phyloP scores from a whole-genome alignment of 1,140 invertebrate species.

The Trichoplusia ni region DNA sequence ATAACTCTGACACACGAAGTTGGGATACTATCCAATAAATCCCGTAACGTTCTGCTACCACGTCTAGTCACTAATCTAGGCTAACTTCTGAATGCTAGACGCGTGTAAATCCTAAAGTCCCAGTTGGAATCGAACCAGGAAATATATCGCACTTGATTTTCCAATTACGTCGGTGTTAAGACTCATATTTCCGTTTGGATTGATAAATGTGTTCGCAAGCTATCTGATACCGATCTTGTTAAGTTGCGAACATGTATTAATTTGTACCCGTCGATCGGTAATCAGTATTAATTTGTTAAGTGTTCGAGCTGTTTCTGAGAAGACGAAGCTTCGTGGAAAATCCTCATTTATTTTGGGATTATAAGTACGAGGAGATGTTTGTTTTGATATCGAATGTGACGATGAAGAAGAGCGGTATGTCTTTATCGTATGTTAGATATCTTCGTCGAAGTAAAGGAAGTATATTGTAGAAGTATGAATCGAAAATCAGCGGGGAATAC shows the following conservation, averaged over 20 bases:
- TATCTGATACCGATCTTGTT: conserved; percentile 26
- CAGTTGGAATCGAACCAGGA: conserved; percentile 35
- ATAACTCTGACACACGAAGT: conserved; percentile 7
- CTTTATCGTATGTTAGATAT: too few species aligned
- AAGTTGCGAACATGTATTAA: neutral
- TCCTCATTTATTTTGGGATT: too few species aligned
- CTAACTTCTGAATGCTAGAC: conserved; percentile 46
- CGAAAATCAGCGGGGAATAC: too few species aligned
- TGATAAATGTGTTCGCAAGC: conserved; percentile 50
- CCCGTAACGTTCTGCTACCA: conserved; percentile 1
- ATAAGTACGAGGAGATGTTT: too few species aligned
- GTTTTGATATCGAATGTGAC: too few species aligned
- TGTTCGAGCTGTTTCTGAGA: neutral
- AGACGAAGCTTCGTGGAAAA: neutral
- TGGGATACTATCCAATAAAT: conserved; percentile 36
- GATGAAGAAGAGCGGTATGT: too few species aligned
- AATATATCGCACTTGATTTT: conserved; percentile 68
- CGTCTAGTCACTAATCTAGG: conserved; percentile 52
- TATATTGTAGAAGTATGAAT: too few species aligned
- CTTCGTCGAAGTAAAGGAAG: too few species aligned
- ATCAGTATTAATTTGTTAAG: neutral
- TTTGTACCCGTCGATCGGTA: neutral
- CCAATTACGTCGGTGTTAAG: conserved; percentile 66
- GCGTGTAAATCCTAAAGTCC: conserved; percentile 55
- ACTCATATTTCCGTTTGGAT: conserved; percentile 61